Conservation (phyloP, 2,888 invertebrate species). For the Congeria kusceri region DNA sequence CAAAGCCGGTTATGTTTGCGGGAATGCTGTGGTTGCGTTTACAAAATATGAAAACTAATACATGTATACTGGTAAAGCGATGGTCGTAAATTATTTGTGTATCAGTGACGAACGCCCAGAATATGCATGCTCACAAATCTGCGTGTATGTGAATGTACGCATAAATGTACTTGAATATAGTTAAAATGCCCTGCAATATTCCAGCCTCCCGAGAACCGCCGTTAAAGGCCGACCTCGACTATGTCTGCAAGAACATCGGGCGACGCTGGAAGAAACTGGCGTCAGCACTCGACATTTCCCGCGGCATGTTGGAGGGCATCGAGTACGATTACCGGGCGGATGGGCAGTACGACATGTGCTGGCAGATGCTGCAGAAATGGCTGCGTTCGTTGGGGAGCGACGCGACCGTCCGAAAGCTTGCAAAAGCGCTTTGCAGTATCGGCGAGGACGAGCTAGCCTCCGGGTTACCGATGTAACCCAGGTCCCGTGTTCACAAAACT, state of each 20-base stretch:
- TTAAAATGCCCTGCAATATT: no score
- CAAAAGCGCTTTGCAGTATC: slow-evolving; percentile 25
- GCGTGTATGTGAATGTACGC: no score
- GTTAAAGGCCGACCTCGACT: slow-evolving; percentile 30
- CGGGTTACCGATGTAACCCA: slow-evolving; percentile 19
- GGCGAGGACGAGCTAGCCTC: slow-evolving; percentile 33
- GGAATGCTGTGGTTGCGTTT: no score
- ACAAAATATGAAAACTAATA: no score
- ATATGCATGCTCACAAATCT: no score
- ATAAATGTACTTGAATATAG: no score
- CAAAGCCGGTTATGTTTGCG: no score
- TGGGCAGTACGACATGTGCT: slow-evolving; percentile 57
- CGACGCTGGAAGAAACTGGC: slow-evolving; percentile 41
- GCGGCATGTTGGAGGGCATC: slow-evolving; percentile 35
- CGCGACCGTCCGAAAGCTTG: slow-evolving; percentile 39
- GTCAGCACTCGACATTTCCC: slow-evolving; percentile 25
- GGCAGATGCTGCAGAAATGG: slow-evolving; percentile 54
- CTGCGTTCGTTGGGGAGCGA: slow-evolving; percentile 20
- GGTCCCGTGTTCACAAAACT: no score
- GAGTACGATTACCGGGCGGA: slow-evolving; percentile 45
- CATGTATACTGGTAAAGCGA: no score
- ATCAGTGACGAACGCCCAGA: no score
- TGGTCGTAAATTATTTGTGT: no score
- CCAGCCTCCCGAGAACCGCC: slow-evolving; percentile 34
- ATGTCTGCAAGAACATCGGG: slow-evolving; percentile 52